Evolutionary conservation across 2,797 vertebrate species (phyloP), one percentile per base, ranked within the genome.

Genomic region (Acipenser ruthenus): DNA sequence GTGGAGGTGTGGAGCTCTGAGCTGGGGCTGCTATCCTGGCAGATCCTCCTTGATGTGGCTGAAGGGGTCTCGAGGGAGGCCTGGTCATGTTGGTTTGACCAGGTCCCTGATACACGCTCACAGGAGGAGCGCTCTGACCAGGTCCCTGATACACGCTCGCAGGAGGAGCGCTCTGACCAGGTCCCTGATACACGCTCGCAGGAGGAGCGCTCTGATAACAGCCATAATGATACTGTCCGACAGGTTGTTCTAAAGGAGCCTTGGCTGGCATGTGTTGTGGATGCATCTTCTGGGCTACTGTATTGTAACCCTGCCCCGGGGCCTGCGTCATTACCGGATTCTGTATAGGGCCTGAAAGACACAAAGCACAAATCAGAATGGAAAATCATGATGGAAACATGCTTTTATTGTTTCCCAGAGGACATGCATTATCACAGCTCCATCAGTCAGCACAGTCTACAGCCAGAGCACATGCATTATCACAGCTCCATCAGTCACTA

Each of bases 291-390:
- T 90, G 91, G 65, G 78, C 83, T 4, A 73, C 77, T 76, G 88
- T 84, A 74, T 78, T 80, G 56, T 88, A 91, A 72, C 75, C 87
- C 75, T 88, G 88, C 63, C 82, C 78, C 52, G 82, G 77, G 47
- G 89, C 82, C 72, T 90, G 92, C 71, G 93, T 71, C 68, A 74
- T 65, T 50, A 89, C 73, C 60, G 88, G 86, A 78, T 87, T 93
- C 66, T 90, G 93, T 65, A 94, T 89, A 62, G 96, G 95, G 86
- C 96, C 95, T 98, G 76, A 1, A 74, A 80, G 12, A 18, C 6
- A 49, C 68, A 59, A 2, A 6, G 53, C 66, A 65, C 12, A 71
- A 47, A 68, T 37, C 23, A 18, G 15, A 18, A 18, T 18, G 15
- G 15, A 18, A 18, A 18, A 18, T 18, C 15, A 18, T 18, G 1